A percentile compares a stretch with the other conserved stretches of the same genome.
Evolutionary conservation across 2,113 vertebrate species (phyloP).

Genomic region (Otis tarda): DNA sequence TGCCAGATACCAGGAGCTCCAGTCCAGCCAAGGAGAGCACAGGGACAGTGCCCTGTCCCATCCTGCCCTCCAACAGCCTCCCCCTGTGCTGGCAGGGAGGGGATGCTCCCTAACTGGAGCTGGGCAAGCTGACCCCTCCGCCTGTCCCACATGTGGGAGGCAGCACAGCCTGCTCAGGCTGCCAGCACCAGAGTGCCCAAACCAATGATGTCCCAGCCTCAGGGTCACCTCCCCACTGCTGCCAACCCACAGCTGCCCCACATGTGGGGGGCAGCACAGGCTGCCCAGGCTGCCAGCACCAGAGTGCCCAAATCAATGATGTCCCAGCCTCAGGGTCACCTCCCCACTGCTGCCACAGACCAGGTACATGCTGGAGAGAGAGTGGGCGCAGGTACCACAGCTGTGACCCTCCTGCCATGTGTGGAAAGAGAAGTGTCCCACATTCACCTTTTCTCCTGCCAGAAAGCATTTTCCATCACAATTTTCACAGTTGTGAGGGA

Average conservation of each 20-base stretch:
- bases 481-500: background rate
- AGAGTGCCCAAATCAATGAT: background rate
- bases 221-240: too few relatives aligned
- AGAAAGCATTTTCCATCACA: background rate
- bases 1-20: background rate
- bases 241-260: too few relatives aligned
- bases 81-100: background rate
- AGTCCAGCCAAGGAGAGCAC: background rate
- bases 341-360: background rate
- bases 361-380: rapidly evolving
- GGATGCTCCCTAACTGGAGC: background rate
- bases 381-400: too few relatives aligned
- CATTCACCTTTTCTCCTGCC: background rate
- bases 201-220: rapidly evolving
- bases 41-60: background rate
- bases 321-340: background rate
- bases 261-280: background rate
- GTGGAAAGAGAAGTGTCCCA: background rate
- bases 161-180: background rate
- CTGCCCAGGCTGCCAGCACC: background rate
- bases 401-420: background rate
- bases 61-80: background rate
- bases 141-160: background rate
- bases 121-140: background rate
- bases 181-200: background rate